phyloP scores from a whole-genome alignment of 2,797 vertebrate genomes.

The Capromys pilorides region DNA sequence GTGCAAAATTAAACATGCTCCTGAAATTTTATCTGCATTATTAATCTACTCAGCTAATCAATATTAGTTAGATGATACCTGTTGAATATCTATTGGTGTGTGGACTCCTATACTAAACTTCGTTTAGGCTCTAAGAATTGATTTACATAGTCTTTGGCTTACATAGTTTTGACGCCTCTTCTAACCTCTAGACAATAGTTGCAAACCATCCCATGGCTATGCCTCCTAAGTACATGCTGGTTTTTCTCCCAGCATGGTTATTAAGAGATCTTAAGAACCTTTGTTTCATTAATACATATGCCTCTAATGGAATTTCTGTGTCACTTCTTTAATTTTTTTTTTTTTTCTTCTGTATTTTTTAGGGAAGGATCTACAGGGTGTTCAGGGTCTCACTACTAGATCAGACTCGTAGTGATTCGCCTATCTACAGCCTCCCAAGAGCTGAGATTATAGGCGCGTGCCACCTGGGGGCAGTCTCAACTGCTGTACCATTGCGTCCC shows the following conservation, averaged over 20 bases:
- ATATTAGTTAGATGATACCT: background rate
- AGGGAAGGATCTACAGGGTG: too few relatives aligned
- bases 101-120: background rate
- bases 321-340: conserved; percentile 3
- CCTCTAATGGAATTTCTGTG: background rate
- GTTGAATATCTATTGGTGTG: background rate
- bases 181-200: background rate
- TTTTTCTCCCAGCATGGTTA: background rate
- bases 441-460: too few relatives aligned
- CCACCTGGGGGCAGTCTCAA: too few relatives aligned
- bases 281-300: background rate
- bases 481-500: too few relatives aligned
- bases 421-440: too few relatives aligned
- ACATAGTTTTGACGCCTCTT: background rate
- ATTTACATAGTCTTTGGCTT: background rate
- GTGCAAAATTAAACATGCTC: conserved; percentile 22
- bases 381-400: too few relatives aligned
- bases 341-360: too few relatives aligned
- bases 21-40: conserved; percentile 29
- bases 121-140: background rate
- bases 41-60: conserved; percentile 16
- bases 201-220: background rate
- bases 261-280: conserved; percentile 16
- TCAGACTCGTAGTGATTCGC: too few relatives aligned
- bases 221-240: background rate